Evolutionary conservation across 2,797 vertebrate genomes (phyloP).

Genomic region (Acrossocheilus fasciatus): DNA sequence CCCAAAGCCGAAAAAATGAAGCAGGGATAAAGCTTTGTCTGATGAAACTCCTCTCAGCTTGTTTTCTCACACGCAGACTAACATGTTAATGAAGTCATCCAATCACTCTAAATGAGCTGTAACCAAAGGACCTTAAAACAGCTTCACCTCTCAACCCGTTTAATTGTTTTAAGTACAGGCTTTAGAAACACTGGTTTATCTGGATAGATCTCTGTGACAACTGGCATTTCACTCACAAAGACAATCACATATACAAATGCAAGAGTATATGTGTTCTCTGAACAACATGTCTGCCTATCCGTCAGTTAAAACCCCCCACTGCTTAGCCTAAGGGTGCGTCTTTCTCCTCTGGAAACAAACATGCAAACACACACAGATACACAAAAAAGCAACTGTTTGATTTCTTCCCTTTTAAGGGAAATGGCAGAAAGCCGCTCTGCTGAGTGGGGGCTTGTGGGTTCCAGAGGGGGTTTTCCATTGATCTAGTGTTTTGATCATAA

Average conservation of each 20-base stretch:
- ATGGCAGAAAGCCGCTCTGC: slow-evolving; percentile 13
- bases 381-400: slow-evolving; percentile 17
- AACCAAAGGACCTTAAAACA: slow-evolving; percentile 16
- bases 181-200: slow-evolving; percentile 3
- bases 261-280: slow-evolving; percentile 2
- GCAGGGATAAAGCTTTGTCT: slow-evolving; percentile 11
- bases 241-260: slow-evolving; percentile 1
- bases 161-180: slow-evolving; percentile 1
- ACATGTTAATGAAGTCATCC: slow-evolving; percentile 7
- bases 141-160: background rate
- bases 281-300: slow-evolving; percentile 4
- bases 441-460: slow-evolving; percentile 5
- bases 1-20: slow-evolving; percentile 11
- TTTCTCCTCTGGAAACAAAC: slow-evolving; percentile 34
- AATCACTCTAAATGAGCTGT: slow-evolving; percentile 30
- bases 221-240: slow-evolving; percentile 3
- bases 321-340: slow-evolving; percentile 42
- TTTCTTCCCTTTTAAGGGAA: slow-evolving; percentile 9
- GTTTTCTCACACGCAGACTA: background rate
- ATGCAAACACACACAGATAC: slow-evolving; percentile 21
- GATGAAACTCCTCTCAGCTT: slow-evolving; percentile 10
- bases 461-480: background rate
- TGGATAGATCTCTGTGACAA: background rate
- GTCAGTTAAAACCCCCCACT: slow-evolving; percentile 16
- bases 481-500: slow-evolving; percentile 36